Percentiles rank a stretch among this genome's conserved stretches.
Evolutionary conservation across 1,140 invertebrate species (phyloP).

Genomic region (Brachionus koreanus): DNA sequence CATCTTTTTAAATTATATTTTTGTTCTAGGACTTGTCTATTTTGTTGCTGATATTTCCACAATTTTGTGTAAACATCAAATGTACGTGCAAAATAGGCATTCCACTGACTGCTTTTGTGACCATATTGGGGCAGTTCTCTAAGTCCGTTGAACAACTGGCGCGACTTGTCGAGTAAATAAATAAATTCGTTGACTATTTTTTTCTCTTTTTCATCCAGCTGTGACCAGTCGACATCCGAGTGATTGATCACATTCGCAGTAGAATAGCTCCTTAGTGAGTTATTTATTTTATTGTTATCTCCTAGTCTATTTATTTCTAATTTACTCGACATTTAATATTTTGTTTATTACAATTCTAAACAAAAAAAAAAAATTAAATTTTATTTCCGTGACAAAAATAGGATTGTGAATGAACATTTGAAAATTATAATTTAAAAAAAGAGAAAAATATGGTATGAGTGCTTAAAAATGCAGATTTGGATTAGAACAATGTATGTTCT

Average conservation of each 20-base stretch:
- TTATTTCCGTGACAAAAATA: neutral
- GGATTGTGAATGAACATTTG: neutral
- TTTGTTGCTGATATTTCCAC: constrained; percentile 97
- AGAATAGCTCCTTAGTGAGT: neutral
- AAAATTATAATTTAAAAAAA: neutral
- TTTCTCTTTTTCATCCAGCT: constrained; percentile 36
- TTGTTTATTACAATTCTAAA: neutral
- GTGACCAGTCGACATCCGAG: neutral
- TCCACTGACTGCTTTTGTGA: constrained; percentile 82
- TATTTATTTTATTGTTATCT: neutral
- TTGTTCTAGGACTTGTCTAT: constrained; percentile 80
- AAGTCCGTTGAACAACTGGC: constrained; percentile 43
- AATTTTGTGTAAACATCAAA: constrained; percentile 97
- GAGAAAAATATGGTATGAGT: neutral
- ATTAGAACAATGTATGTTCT: constrained; percentile 12
- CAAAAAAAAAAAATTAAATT: neutral
- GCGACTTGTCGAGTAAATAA: constrained; percentile 35
- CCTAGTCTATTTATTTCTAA: constrained; percentile 1
- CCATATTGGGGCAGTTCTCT: constrained; percentile 93
- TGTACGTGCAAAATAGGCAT: constrained; percentile 90
- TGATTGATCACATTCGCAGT: neutral
- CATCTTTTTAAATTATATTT: constrained; percentile 93
- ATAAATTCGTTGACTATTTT: constrained; percentile 40
- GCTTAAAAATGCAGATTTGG: constrained; percentile 12
- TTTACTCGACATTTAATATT: constrained; percentile 34